Evolutionary conservation across 2,888 invertebrate species (phyloP).

Genomic region (Eurytoma californica): DNA sequence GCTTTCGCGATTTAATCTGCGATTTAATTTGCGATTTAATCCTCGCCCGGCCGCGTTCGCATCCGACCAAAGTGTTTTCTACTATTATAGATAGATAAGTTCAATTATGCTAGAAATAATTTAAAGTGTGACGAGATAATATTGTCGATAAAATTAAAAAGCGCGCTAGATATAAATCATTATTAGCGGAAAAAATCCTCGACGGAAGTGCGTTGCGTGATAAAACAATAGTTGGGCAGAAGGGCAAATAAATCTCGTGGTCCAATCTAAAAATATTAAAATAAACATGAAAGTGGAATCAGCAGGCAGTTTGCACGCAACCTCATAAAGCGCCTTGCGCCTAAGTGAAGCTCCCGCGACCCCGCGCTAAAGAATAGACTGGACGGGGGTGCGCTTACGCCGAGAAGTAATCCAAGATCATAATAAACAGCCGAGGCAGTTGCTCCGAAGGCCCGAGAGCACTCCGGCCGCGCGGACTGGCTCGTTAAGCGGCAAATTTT

Average conservation of each 20-base stretch:
- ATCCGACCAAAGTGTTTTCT: not conserved
- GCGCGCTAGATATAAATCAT: too few species aligned
- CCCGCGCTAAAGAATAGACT: constrained; percentile 13
- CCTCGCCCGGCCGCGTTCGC: not conserved
- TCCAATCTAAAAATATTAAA: constrained; percentile 2
- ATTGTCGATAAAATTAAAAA: too few species aligned
- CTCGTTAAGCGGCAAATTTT: constrained; percentile 29
- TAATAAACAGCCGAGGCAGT: constrained; percentile 36
- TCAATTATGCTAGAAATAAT: not conserved
- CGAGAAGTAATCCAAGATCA: constrained; percentile 31
- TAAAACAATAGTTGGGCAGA: not conserved
- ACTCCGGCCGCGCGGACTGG: not conserved
- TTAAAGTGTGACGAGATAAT: too few species aligned
- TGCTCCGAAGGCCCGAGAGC: too few species aligned
- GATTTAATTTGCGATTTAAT: not conserved
- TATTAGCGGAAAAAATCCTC: too few species aligned
- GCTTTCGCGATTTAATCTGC: not conserved
- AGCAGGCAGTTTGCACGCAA: constrained; percentile 1
- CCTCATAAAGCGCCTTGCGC: not conserved
- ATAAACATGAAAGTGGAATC: not conserved
- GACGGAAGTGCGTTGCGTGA: not conserved
- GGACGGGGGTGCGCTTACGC: not conserved
- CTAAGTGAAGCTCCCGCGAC: not conserved
- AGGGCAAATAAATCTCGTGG: not conserved
- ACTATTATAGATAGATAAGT: not conserved